Evolutionary conservation across 2,888 invertebrate genomes (phyloP), one percentile per base, ranked within the genome.

Genomic region (Eristalis tenax): DNA sequence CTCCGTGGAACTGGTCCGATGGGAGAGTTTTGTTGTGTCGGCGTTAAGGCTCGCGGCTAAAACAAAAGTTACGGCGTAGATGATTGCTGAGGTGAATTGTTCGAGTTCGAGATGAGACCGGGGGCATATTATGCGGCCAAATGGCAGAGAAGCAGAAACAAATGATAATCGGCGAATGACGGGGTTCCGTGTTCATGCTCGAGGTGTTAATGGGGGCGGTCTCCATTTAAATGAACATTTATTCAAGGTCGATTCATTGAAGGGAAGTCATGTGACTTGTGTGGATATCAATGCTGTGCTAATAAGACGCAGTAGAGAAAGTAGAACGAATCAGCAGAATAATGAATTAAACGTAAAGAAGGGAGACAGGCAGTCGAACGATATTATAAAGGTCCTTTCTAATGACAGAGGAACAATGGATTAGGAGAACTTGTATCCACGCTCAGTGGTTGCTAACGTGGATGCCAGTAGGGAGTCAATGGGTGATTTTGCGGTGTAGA

Each of bases 21-120:
- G 35, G 26, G 35, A 65, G 35, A 65, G 35, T 75, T 18, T 10
- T 43, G 59, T 23, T 40, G 40, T 43, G 40, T 40, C 75, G 18
- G 5, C 40, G 22, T 22, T 57, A 59, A 59, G 15, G 57, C 59
- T 28, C 40, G 59, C 26, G 59, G 75, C 11, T n/a, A 28, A 23
- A 43, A 59, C 68, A 28, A 38, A 38, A 38, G 38, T 38, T 38
- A 38, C 13, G 13, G 4, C 13, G 38, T 4, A 38, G 4, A 38
- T 38, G 38, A 38, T 38, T 38, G 38, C 38, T 13, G 38, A 38
- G 38, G 38, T 38, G 38, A 13, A 38, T 38, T 38, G 35, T 38
- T 22, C 50, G 50, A n/a, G 50, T 11, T 8, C 13, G 4, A 18
- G 18, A 50, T 50, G n/a, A 18, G 43, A 15, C 0, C 1, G 2